These are phyloP conservation scores for Bacillus rossius DNA, from an alignment of 1,140 invertebrate species.

Conservation along the genomic window DNA sequence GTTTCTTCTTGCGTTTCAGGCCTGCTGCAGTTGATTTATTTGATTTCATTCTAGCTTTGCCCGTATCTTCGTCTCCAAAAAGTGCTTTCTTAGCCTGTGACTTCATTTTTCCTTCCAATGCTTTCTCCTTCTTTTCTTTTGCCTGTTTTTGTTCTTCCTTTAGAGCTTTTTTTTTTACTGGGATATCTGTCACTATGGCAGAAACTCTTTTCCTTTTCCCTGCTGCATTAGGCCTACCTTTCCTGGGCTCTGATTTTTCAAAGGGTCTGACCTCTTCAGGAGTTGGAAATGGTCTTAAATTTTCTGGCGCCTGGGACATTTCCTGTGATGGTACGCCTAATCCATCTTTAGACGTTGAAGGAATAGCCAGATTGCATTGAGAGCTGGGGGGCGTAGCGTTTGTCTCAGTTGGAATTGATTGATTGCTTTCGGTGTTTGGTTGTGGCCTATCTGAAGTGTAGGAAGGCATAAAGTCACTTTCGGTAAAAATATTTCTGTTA, in stretches of 20 bases:
- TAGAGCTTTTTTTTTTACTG: neutral
- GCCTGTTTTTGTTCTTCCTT: neutral
- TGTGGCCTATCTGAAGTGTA: conserved; percentile 35
- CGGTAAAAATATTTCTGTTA: conserved; percentile 35
- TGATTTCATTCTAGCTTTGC: no score
- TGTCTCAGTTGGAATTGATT: neutral
- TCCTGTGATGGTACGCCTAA: neutral
- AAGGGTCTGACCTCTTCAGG: conserved; percentile 1
- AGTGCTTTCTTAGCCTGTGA: no score
- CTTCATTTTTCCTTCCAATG: no score
- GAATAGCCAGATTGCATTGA: neutral
- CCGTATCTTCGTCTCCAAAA: no score
- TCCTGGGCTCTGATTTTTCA: no score
- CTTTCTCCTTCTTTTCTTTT: no score
- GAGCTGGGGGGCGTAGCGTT: neutral
- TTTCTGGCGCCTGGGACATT: neutral
- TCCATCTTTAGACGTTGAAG: no score
- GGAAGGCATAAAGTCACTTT: no score
- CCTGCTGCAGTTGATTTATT: no score
- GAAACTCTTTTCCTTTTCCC: neutral
- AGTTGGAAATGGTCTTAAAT: neutral
- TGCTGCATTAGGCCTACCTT: neutral
- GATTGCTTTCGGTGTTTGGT: neutral
- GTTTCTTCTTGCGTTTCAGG: no score
- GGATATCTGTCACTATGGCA: conserved; percentile 1